A percentile compares a stretch with the other conserved stretches of the same genome.
These are phyloP conservation scores for Mus pahari DNA, from an alignment of 2,113 vertebrate species.

Conservation along the genomic window DNA sequence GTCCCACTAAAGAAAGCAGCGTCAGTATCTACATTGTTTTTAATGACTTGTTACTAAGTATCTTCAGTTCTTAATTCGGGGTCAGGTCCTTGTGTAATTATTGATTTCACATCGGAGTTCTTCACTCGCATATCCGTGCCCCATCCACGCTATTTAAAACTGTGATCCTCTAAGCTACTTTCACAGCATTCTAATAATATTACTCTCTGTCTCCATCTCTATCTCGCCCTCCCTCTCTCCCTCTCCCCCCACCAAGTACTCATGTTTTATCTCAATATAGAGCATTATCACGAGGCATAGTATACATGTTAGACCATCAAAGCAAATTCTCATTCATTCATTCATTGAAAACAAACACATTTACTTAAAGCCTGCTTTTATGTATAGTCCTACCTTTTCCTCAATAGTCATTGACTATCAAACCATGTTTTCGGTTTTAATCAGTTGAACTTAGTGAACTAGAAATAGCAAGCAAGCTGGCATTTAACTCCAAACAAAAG, in stretches of 20 bases:
- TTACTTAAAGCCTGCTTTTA: background rate
- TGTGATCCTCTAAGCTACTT: slow-evolving; percentile 15
- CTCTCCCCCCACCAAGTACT: background rate
- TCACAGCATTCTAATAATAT: slow-evolving; percentile 23
- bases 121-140: background rate
- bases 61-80: slow-evolving; percentile 72
- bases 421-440: slow-evolving; percentile 6
- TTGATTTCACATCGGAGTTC: slow-evolving; percentile 66
- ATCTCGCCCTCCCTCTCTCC: background rate
- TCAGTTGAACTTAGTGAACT: slow-evolving; percentile 22
- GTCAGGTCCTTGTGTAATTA: slow-evolving; percentile 69
- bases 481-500: slow-evolving; percentile 49
- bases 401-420: background rate
- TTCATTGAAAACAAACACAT: slow-evolving; percentile 18
- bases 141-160: slow-evolving; percentile 5
- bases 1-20: slow-evolving; percentile 63
- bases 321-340: background rate
- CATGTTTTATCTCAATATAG: slow-evolving; percentile 1
- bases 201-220: background rate
- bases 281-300: background rate
- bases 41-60: slow-evolving; percentile 74
- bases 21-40: slow-evolving; percentile 62
- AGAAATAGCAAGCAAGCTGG: slow-evolving; percentile 19
- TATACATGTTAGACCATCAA: slow-evolving; percentile 1
- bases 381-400: background rate